These are phyloP conservation scores for Chalcis sispes DNA, from an alignment of 2,888 invertebrate species.

Conservation along the genomic window DNA sequence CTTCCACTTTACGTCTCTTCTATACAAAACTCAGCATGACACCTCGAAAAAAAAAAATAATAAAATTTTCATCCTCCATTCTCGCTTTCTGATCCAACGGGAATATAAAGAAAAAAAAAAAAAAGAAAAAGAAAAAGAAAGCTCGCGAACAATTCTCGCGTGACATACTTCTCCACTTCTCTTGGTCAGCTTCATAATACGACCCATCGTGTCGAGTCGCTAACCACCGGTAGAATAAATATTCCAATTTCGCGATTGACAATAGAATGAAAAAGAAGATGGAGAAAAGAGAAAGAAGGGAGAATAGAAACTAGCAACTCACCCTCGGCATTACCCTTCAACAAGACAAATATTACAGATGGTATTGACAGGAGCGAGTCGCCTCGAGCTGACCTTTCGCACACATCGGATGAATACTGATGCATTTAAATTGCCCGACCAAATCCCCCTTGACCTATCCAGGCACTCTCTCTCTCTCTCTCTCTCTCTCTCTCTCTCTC, in stretches of 20 bases:
- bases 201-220: not conserved
- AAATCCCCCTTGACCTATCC: not conserved
- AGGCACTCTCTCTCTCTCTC: not conserved
- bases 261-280: not conserved
- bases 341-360: conserved; percentile 60
- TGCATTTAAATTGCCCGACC: conserved; percentile 60
- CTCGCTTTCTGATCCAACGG: too few species aligned
- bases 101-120: too few species aligned
- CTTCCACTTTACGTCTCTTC: too few species aligned
- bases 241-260: conserved; percentile 39
- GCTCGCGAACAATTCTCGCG: not conserved
- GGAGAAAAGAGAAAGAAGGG: too few species aligned
- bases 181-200: not conserved
- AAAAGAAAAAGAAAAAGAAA: not conserved
- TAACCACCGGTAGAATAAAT: conserved; percentile 25
- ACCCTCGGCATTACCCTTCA: not conserved
- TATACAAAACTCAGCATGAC: too few species aligned
- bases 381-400: conserved; percentile 6
- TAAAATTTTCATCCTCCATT: too few species aligned
- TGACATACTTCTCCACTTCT: conserved; percentile 29
- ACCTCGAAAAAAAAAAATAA: too few species aligned
- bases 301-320: too few species aligned
- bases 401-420: conserved; percentile 61
- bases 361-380: conserved; percentile 60
- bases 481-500: too few species aligned